Evolutionary conservation across 2,113 vertebrate genomes (phyloP).

Genomic region (Callopanchax toddi): DNA sequence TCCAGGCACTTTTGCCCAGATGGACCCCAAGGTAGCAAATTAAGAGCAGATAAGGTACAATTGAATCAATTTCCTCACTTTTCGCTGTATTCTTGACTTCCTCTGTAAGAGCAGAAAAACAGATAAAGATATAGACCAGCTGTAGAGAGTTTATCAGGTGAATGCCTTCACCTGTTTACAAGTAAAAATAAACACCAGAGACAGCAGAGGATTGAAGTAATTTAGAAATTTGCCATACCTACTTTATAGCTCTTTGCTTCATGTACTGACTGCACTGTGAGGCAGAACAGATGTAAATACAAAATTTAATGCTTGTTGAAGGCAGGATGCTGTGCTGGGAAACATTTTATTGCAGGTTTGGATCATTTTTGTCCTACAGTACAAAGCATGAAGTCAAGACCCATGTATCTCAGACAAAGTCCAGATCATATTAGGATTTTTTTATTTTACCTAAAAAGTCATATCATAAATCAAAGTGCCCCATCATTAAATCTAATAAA

Average conservation of each 20-base stretch:
- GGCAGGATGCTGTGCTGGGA: slow-evolving; percentile 11
- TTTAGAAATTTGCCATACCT: slow-evolving; percentile 27
- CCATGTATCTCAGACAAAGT: slow-evolving; percentile 18
- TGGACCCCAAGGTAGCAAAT: slow-evolving; percentile 34
- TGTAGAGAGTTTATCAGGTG: slow-evolving; percentile 49
- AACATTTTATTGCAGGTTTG: slow-evolving; percentile 33
- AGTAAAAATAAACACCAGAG: slow-evolving; percentile 42
- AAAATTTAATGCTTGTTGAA: slow-evolving; percentile 42
- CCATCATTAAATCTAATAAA: too few relatives aligned
- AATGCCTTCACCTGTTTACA: slow-evolving; percentile 39
- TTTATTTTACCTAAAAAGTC: too few relatives aligned
- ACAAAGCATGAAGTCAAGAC: slow-evolving; percentile 8
- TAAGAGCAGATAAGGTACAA: slow-evolving; percentile 36
- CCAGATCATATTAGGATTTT: background rate
- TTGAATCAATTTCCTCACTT: slow-evolving; percentile 35
- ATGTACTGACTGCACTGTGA: slow-evolving; percentile 40
- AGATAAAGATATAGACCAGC: slow-evolving; percentile 40
- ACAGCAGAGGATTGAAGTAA: slow-evolving; percentile 36
- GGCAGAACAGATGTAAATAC: slow-evolving; percentile 30
- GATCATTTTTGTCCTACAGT: slow-evolving; percentile 18
- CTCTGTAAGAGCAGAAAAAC: slow-evolving; percentile 13
- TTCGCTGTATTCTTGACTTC: slow-evolving; percentile 22
- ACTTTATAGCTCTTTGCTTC: slow-evolving; percentile 47
- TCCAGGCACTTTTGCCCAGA: slow-evolving; percentile 44
- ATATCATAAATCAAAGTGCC: too few relatives aligned